phyloP scores from a whole-genome alignment of 2,888 invertebrate species.

The Epirrhoe alternata region DNA sequence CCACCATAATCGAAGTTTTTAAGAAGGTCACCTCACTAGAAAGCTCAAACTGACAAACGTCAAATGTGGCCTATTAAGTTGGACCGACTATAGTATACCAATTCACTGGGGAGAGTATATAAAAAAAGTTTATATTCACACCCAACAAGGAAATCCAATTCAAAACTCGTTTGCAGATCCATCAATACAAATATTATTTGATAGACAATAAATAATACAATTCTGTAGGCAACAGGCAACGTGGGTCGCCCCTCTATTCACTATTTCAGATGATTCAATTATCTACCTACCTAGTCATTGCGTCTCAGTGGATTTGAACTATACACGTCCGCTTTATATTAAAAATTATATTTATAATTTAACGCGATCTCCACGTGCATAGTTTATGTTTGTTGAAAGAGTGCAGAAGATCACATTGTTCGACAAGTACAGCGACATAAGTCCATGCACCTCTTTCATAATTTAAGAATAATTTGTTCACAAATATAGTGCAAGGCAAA shows the following conservation, averaged over 20 bases:
- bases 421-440: too few species aligned
- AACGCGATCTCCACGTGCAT: not conserved
- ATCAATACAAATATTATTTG: conserved; percentile 51
- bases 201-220: conserved; percentile 52
- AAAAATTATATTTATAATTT: not conserved
- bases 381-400: too few species aligned
- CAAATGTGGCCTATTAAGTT: too few species aligned
- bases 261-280: conserved; percentile 51
- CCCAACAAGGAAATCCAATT: conserved; percentile 49
- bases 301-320: conserved; percentile 41
- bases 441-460: too few species aligned
- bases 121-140: conserved; percentile 36
- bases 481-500: too few species aligned
- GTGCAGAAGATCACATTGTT: too few species aligned
- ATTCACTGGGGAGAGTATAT: too few species aligned
- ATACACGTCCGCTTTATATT: not conserved
- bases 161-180: conserved; percentile 52
- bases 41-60: too few species aligned
- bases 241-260: conserved; percentile 48
- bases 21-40: too few species aligned
- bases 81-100: too few species aligned
- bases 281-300: conserved; percentile 48
- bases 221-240: conserved; percentile 36
- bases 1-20: too few species aligned
- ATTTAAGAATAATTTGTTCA: too few species aligned